A percentile compares a stretch with the other conserved stretches of the same genome.
Conservation (phyloP, 2,113 vertebrate species). For the Syrmaticus mikado region DNA sequence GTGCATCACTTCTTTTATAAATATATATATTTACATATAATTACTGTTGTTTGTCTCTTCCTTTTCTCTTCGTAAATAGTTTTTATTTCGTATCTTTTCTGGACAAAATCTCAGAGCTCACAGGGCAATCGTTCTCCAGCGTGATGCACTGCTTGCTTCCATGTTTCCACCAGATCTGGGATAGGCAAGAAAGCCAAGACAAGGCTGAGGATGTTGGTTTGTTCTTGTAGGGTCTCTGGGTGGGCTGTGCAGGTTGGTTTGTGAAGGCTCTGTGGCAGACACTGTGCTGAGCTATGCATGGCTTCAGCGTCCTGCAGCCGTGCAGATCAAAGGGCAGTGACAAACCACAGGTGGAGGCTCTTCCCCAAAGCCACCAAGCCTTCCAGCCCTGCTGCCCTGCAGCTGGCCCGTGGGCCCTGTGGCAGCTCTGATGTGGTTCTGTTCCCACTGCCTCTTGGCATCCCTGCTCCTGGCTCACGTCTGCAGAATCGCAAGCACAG, state of each 20-base stretch:
- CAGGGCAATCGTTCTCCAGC: neutral
- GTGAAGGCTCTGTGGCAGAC: neutral
- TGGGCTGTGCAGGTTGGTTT: fast-evolving
- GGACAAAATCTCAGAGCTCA: neutral
- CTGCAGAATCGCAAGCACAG: neutral
- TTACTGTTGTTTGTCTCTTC: no score
- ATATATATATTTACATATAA: no score
- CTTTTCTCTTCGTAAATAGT: no score
- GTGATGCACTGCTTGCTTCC: neutral
- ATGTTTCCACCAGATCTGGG: neutral
- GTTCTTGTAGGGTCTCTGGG: neutral
- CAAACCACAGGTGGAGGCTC: neutral
- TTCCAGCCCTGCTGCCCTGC: neutral
- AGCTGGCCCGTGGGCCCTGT: neutral
- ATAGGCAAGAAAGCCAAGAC: neutral
- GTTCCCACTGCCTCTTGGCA: neutral
- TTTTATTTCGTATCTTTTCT: fast-evolving
- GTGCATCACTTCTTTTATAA: no score
- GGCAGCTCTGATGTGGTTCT: neutral
- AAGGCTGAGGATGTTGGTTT: neutral
- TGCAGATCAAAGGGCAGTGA: neutral
- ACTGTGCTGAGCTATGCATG: neutral
- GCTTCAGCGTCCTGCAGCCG: fast-evolving
- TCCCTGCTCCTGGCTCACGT: neutral
- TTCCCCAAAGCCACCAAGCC: neutral